Conservation (phyloP, 2,113 vertebrate species). For the Lepus europaeus region DNA sequence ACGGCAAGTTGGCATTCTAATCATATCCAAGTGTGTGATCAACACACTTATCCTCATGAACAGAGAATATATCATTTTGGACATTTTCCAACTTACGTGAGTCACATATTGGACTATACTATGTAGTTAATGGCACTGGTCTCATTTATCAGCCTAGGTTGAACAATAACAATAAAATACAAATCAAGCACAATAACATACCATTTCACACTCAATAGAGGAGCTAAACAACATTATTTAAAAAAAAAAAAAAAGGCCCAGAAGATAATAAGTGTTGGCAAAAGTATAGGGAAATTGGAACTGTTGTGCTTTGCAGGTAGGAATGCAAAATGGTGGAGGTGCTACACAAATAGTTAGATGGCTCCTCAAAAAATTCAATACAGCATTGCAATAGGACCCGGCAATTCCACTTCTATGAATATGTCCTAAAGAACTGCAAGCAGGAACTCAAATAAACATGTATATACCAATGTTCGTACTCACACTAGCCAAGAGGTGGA, state of each 20-base stretch:
- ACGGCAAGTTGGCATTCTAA: constrained; percentile 23
- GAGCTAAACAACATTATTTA: background rate
- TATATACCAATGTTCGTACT: background rate
- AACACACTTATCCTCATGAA: background rate
- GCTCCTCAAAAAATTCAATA: background rate
- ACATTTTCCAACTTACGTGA: background rate
- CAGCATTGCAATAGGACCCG: background rate
- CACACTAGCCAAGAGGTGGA: background rate
- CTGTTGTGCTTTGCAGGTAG: background rate
- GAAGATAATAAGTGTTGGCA: background rate
- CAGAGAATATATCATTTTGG: background rate
- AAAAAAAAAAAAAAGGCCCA: background rate
- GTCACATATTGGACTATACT: background rate
- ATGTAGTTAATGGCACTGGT: background rate
- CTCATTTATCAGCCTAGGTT: background rate
- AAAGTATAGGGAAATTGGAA: constrained; percentile 7
- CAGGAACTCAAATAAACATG: background rate
- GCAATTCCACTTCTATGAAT: background rate
- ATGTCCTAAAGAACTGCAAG: background rate
- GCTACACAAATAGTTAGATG: background rate
- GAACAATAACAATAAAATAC: background rate
- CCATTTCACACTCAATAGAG: background rate
- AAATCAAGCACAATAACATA: constrained; percentile 25
- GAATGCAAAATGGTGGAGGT: background rate
- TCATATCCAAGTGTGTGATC: background rate